Evolutionary conservation across 2,888 invertebrate genomes (phyloP).

Genomic region (Scotopteryx bipunctaria): DNA sequence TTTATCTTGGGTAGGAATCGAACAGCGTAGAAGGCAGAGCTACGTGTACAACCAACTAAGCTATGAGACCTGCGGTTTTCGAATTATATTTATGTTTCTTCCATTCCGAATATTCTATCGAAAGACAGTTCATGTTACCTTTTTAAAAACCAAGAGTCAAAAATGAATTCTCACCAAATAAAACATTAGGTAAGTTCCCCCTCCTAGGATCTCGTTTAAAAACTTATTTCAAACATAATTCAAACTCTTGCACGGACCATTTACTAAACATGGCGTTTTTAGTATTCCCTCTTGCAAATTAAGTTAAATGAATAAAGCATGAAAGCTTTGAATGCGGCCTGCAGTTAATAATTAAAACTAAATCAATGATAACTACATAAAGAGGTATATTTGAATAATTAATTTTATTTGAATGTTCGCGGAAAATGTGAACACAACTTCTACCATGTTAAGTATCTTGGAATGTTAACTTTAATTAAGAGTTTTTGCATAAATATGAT

Average conservation of each 20-base stretch:
- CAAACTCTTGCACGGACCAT: slow-evolving; percentile 36
- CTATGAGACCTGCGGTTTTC: no score
- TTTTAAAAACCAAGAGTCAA: neutral
- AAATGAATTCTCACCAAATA: neutral
- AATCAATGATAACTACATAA: slow-evolving; percentile 18
- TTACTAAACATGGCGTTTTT: slow-evolving; percentile 36
- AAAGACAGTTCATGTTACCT: no score
- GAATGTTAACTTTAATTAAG: no score
- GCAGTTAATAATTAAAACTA: slow-evolving; percentile 7
- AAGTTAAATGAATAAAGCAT: slow-evolving; percentile 35
- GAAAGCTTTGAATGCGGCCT: slow-evolving; percentile 23
- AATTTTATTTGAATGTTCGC: neutral
- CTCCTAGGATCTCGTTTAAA: slow-evolving; percentile 12
- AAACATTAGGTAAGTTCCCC: slow-evolving; percentile 8
- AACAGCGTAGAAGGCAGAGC: no score
- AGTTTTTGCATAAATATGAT: no score
- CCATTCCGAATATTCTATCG: no score
- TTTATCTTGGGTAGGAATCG: no score
- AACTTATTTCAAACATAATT: slow-evolving; percentile 35
- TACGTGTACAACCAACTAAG: no score
- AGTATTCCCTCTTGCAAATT: slow-evolving; percentile 38
- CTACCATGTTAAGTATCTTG: neutral
- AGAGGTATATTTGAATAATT: slow-evolving; percentile 9
- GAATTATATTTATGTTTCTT: no score
- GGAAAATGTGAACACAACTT: neutral